Evolutionary conservation across 2,113 vertebrate species (phyloP), one percentile per base, ranked within the genome.

Genomic region (Macrotis lagotis): DNA sequence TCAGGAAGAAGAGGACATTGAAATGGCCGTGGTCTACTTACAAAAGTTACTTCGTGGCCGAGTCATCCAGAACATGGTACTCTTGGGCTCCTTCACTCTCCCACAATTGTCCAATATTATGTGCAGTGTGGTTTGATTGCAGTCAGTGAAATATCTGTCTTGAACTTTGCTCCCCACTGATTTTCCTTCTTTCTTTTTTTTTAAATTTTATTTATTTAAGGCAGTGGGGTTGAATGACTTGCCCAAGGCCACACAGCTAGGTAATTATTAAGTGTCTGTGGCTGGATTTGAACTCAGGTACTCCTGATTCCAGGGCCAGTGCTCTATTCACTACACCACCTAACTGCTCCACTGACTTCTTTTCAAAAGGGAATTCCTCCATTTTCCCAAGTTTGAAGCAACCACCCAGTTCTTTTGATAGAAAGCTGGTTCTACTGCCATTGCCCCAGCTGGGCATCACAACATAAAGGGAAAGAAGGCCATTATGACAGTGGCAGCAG

Each of bases 31-130:
- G 92, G 99, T 99, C 97, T 97, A 95, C 95, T 96, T 99, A 96
- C 99, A 99, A 98, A 99, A 99, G 95, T 94, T 99, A 95, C 98
- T 99, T 88, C 98, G 99, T 95, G 99, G 99, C 97, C 98, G 99
- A 97, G 98, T 98, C 19, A 74, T 98, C 94, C 99, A 99, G 97
- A 99, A 98, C 95, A 98, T 98, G 99, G 99, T 99, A 96, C 52
- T 97, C 52, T 97, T 94, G 74, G 53, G 6, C 25, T 90, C 50
- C 89, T 16, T 31, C 19, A 8, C 50, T 94, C 53, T 91, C 50
- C 66, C 44, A 47, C 91, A 83, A 74, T 49, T 28, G 24, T 91
- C 10, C 25, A 88, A 14, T 55, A 51, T 52, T 48, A 49, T 74
- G n/a, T 10, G 51, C 0, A 0, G 48, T 10, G 2, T 14, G 74